phyloP scores from a whole-genome alignment of 1,140 invertebrate genomes.

The Lerema accius region DNA sequence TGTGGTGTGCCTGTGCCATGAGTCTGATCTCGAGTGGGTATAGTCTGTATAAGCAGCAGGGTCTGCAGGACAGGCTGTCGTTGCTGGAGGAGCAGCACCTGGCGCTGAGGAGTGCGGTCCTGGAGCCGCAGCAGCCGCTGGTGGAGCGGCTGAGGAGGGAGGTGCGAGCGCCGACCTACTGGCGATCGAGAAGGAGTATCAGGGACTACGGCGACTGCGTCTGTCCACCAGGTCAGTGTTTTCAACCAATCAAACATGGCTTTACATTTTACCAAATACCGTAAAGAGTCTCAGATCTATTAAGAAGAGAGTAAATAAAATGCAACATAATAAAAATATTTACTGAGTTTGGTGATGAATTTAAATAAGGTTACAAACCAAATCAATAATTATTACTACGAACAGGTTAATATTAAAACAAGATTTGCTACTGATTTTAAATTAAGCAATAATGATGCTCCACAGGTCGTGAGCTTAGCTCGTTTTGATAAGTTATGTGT shows the following conservation, averaged over 20 bases:
- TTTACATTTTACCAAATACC: too few species aligned
- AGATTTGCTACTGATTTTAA: too few species aligned
- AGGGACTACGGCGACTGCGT: constrained; percentile 70
- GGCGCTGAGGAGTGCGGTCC: constrained; percentile 67
- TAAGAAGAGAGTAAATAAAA: background rate
- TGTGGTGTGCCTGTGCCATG: constrained; percentile 80
- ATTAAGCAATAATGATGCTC: too few species aligned
- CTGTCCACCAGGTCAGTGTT: constrained; percentile 67
- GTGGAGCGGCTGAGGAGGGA: constrained; percentile 65
- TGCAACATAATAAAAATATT: constrained; percentile 19
- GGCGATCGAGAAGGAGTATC: constrained; percentile 61
- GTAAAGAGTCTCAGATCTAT: too few species aligned
- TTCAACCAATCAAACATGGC: too few species aligned
- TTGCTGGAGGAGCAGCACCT: constrained; percentile 72
- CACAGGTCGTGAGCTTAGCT: too few species aligned
- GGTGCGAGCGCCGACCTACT: constrained; percentile 51
- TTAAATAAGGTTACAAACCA: too few species aligned
- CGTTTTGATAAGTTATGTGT: too few species aligned
- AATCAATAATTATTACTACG: too few species aligned
- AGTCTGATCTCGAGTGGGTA: constrained; percentile 76
- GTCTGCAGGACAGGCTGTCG: constrained; percentile 58
- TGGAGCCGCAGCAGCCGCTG: constrained; percentile 74
- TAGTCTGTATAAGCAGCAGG: constrained; percentile 67
- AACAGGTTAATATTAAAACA: too few species aligned
- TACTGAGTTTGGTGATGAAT: too few species aligned